Evolutionary conservation across 2,888 invertebrate species (phyloP).

Genomic region (Eumerus sabulonum): DNA sequence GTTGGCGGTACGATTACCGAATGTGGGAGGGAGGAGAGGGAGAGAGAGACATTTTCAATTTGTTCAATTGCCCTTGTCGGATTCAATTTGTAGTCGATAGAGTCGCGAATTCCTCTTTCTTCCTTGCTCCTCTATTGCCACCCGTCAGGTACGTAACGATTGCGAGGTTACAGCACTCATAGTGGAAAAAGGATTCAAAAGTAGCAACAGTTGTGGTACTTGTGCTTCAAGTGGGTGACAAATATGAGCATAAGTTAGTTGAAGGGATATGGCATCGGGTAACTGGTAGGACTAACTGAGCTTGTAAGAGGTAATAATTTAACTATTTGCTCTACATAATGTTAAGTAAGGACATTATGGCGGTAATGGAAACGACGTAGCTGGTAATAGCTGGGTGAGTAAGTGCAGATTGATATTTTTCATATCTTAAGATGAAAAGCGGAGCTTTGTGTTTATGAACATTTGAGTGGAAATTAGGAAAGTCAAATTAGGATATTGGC

Average conservation of each 20-base stretch:
- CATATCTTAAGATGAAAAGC: too few species aligned
- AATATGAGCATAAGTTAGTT: constrained; percentile 30
- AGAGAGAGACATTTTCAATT: constrained; percentile 55
- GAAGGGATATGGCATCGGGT: not conserved
- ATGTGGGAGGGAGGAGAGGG: constrained; percentile 24
- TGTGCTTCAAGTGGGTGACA: constrained; percentile 53
- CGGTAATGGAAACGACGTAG: too few species aligned
- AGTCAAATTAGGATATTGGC: too few species aligned
- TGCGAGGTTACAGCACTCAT: not conserved
- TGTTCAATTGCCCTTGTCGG: constrained; percentile 66
- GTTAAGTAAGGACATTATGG: constrained; percentile 18
- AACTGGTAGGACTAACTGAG: too few species aligned
- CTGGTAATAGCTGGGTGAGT: too few species aligned
- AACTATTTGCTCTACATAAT: constrained; percentile 35
- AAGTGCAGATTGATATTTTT: too few species aligned
- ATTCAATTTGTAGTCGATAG: constrained; percentile 59
- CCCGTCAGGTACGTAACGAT: too few species aligned
- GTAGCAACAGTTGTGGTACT: constrained; percentile 37
- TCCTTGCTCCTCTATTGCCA: not conserved
- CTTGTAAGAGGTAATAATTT: constrained; percentile 22
- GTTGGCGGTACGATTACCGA: constrained; percentile 13
- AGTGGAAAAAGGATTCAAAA: constrained; percentile 5
- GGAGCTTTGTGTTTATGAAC: too few species aligned
- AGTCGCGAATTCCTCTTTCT: constrained; percentile 29
- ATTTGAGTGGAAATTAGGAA: too few species aligned